phyloP scores from a whole-genome alignment of 1,140 invertebrate species.

The Neodiprion lecontei region DNA sequence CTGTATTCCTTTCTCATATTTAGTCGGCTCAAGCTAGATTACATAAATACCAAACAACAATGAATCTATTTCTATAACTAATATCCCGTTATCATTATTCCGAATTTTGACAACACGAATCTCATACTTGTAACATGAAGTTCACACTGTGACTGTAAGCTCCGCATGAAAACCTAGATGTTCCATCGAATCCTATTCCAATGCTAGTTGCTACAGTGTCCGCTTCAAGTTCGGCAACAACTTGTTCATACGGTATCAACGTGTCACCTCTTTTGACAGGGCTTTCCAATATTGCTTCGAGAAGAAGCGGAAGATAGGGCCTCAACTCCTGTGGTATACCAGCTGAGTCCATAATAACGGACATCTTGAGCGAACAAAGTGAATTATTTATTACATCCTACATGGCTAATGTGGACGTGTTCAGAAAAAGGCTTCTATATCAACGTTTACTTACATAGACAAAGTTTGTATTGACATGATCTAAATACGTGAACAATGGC shows the following conservation, averaged over 20 bases:
- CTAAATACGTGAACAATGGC: conserved; percentile 79
- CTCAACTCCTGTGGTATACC: conserved; percentile 66
- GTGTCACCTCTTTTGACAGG: conserved; percentile 66
- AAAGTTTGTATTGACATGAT: conserved; percentile 84
- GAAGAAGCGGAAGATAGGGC: conserved; percentile 75
- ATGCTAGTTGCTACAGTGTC: conserved; percentile 71
- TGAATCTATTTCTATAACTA: conserved; percentile 4
- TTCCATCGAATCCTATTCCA: conserved; percentile 67
- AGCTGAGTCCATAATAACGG: conserved; percentile 76
- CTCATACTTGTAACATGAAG: conserved; percentile 64
- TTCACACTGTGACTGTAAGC: conserved; percentile 67
- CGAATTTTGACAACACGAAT: conserved; percentile 21
- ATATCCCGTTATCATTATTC: background rate
- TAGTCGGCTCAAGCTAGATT: conserved; percentile 74
- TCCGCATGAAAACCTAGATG: conserved; percentile 68
- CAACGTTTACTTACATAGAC: conserved; percentile 74
- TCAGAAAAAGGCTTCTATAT: too few species aligned
- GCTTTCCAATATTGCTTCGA: conserved; percentile 75
- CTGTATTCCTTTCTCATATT: conserved; percentile 77
- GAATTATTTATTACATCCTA: conserved; percentile 24
- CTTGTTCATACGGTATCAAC: conserved; percentile 72
- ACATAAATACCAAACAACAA: conserved; percentile 14
- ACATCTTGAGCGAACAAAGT: conserved; percentile 64
- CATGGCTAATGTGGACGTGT: conserved; percentile 1
- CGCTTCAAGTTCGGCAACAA: conserved; percentile 77